Evolutionary conservation across 2,888 invertebrate species (phyloP).

Genomic region (Cantharis rufa): DNA sequence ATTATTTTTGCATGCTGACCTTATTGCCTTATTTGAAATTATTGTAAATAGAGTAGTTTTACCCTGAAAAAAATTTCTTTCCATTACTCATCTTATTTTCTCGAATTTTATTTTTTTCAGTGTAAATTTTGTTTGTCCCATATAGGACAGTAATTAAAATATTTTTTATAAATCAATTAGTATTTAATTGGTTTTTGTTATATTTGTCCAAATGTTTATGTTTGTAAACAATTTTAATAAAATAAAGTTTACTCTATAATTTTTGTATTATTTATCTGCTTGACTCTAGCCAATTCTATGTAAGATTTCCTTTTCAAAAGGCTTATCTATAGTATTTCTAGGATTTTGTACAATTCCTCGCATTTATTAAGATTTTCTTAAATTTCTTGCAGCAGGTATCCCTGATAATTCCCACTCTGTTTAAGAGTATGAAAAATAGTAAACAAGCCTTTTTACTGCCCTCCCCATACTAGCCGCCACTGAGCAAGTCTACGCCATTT

Average conservation of each 20-base stretch:
- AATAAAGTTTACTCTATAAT: background rate
- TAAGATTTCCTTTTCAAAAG: too few species aligned
- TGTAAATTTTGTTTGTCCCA: background rate
- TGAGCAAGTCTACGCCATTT: too few species aligned
- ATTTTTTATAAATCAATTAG: background rate
- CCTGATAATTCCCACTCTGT: too few species aligned
- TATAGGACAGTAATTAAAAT: background rate
- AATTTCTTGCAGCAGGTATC: too few species aligned
- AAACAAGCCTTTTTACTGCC: too few species aligned
- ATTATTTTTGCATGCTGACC: background rate
- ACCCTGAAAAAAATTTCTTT: background rate
- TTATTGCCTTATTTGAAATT: background rate
- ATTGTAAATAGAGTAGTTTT: background rate
- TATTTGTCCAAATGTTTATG: background rate
- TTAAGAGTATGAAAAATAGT: too few species aligned
- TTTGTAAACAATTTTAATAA: background rate
- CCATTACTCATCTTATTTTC: background rate
- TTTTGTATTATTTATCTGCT: background rate
- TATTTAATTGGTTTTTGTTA: background rate
- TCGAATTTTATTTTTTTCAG: background rate
- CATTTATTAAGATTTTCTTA: too few species aligned
- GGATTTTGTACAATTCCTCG: too few species aligned
- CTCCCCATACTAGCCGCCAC: too few species aligned
- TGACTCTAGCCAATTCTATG: too few species aligned
- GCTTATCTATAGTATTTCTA: too few species aligned